Percentiles rank a stretch among this genome's conserved stretches.
Conservation (phyloP, 2,797 vertebrate genomes). For the Garrulus glandarius region DNA sequence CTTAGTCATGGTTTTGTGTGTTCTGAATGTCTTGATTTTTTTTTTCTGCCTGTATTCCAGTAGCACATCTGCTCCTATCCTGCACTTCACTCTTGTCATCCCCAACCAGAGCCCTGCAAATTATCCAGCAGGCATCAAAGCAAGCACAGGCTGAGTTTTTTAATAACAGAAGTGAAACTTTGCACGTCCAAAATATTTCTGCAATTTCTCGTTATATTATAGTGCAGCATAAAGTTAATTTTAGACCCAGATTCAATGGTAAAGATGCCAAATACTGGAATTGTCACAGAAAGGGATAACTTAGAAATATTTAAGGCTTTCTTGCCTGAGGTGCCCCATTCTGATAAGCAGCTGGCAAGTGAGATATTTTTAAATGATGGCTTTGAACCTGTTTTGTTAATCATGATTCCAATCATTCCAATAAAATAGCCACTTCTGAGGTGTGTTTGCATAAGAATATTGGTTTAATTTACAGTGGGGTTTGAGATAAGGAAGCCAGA, state of each 20-base stretch:
- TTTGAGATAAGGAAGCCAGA: neutral
- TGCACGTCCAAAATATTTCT: neutral
- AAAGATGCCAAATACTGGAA: neutral
- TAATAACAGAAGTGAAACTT: neutral
- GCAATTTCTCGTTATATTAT: neutral
- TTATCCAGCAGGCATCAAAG: neutral
- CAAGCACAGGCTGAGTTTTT: neutral
- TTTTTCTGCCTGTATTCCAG: neutral
- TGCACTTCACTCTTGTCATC: neutral
- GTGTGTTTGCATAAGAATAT: neutral
- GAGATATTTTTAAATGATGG: neutral
- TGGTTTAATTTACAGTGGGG: neutral
- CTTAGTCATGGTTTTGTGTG: fast-evolving
- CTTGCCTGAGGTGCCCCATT: neutral
- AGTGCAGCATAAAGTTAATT: neutral
- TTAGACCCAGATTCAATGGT: neutral
- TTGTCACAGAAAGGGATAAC: neutral
- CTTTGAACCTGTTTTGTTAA: neutral
- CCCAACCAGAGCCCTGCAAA: neutral
- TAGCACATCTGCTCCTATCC: neutral
- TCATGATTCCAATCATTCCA: neutral
- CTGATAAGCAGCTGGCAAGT: neutral
- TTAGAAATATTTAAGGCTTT: neutral
- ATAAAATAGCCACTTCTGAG: neutral
- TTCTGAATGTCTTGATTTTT: neutral